These are phyloP conservation scores for Sarcophaga subvicina DNA, from an alignment of 2,888 invertebrate species.

Conservation along the genomic window DNA sequence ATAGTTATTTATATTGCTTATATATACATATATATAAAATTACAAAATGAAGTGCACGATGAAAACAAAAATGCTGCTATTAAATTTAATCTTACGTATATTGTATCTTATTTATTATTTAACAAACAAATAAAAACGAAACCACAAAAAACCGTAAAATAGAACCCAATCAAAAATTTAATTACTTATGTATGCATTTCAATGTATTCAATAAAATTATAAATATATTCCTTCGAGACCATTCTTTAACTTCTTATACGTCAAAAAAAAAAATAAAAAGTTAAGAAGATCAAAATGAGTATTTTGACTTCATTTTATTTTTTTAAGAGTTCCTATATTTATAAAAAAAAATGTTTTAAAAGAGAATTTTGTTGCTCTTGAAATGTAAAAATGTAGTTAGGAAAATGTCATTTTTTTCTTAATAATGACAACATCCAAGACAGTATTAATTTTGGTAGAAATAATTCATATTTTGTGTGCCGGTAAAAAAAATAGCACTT, in stretches of 20 bases:
- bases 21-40: conserved; percentile 72
- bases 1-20: conserved; percentile 77
- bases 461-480: no score
- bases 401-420: no score
- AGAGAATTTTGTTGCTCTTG: no score
- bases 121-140: conserved; percentile 62
- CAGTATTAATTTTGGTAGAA: no score
- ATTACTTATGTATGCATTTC: conserved; percentile 80
- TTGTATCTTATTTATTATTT: conserved; percentile 80
- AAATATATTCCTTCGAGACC: conserved; percentile 71
- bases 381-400: no score
- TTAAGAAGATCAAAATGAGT: no score
- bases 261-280: no score
- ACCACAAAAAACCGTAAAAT: conserved; percentile 47
- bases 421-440: no score
- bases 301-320: no score
- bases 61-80: conserved; percentile 77
- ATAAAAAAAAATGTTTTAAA: no score
- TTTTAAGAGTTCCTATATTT: no score
- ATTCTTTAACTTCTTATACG: not conserved
- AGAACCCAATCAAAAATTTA: conserved; percentile 70
- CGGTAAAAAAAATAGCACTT: no score
- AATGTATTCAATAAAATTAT: conserved; percentile 79
- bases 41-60: conserved; percentile 75
- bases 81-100: conserved; percentile 76